A percentile compares a stretch with the other conserved stretches of the same genome.
These are phyloP conservation scores for Drosophila fuyamai DNA, from an alignment of 1,140 invertebrate genomes.

Conservation along the genomic window DNA sequence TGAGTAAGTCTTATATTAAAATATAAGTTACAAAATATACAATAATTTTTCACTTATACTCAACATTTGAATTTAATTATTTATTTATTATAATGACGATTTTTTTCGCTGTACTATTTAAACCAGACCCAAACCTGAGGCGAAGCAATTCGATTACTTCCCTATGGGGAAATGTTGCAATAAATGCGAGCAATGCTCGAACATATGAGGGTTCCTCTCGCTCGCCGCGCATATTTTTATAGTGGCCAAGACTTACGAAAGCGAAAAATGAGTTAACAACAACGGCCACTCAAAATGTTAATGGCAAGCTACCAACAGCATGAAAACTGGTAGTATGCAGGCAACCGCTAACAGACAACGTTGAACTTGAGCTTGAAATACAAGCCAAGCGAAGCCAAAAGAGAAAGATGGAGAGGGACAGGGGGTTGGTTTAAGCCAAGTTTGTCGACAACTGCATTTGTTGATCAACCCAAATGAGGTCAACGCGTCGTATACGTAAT, in stretches of 20 bases:
- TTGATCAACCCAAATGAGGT: slow-evolving; percentile 62
- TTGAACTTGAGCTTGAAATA: slow-evolving; percentile 82
- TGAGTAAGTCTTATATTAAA: too few species aligned
- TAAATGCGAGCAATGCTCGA: slow-evolving; percentile 68
- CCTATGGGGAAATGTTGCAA: slow-evolving; percentile 68
- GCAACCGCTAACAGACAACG: slow-evolving; percentile 40
- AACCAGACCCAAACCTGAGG: slow-evolving; percentile 20
- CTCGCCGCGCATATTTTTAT: slow-evolving; percentile 10
- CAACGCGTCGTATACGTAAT: slow-evolving; percentile 77
- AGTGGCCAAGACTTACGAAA: slow-evolving; percentile 51
- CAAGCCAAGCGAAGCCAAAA: slow-evolving; percentile 45
- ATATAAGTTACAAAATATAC: too few species aligned
- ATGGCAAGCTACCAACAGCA: slow-evolving; percentile 53
- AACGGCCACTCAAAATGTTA: slow-evolving; percentile 68
- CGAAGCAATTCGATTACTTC: slow-evolving; percentile 64
- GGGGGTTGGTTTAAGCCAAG: slow-evolving; percentile 28
- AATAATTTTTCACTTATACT: too few species aligned
- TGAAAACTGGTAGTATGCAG: slow-evolving; percentile 73
- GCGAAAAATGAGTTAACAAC: slow-evolving; percentile 40
- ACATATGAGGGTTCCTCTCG: slow-evolving; percentile 35
- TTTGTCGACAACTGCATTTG: slow-evolving; percentile 45
- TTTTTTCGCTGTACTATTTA: slow-evolving; percentile 3
- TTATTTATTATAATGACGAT: too few species aligned
- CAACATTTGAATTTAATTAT: too few species aligned
- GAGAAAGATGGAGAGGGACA: not conserved